A percentile compares a stretch with the other conserved stretches of the same genome.
Evolutionary conservation across 2,113 vertebrate genomes (phyloP).

Genomic region (Zosterops borbonicus): DNA sequence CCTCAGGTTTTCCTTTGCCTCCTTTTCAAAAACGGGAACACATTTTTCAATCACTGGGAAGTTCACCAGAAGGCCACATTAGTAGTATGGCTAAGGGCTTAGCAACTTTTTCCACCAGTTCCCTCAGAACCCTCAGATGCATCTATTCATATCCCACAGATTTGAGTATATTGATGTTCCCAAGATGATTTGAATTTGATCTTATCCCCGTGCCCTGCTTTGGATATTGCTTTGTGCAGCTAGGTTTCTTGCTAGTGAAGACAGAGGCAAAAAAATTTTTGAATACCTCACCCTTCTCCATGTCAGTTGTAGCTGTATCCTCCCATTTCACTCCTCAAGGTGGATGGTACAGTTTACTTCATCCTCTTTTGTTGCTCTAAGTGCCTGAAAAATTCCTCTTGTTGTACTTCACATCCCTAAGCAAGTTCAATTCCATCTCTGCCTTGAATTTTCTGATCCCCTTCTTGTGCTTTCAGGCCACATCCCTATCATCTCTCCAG

Average conservation of each 20-base stretch:
- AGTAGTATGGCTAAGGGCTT: background rate
- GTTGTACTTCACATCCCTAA: background rate
- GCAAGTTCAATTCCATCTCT: background rate
- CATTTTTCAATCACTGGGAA: background rate
- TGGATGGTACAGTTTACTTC: background rate
- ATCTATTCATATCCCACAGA: background rate
- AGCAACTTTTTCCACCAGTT: background rate
- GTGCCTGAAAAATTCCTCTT: background rate
- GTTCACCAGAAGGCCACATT: background rate
- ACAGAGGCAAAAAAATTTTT: background rate
- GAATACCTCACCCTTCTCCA: background rate
- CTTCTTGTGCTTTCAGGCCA: background rate
- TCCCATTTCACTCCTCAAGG: background rate
- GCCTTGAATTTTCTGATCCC: background rate
- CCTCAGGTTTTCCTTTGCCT: background rate
- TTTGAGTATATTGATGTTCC: background rate
- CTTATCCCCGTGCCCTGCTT: background rate
- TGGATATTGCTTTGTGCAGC: background rate
- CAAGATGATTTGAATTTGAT: background rate
- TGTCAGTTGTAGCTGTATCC: background rate
- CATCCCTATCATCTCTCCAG: background rate
- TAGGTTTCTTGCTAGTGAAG: background rate
- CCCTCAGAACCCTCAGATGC: background rate
- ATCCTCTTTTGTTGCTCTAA: background rate
- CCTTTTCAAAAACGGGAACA: background rate